Conservation (phyloP, 2,888 invertebrate genomes). For the Apotomis betuletana region DNA sequence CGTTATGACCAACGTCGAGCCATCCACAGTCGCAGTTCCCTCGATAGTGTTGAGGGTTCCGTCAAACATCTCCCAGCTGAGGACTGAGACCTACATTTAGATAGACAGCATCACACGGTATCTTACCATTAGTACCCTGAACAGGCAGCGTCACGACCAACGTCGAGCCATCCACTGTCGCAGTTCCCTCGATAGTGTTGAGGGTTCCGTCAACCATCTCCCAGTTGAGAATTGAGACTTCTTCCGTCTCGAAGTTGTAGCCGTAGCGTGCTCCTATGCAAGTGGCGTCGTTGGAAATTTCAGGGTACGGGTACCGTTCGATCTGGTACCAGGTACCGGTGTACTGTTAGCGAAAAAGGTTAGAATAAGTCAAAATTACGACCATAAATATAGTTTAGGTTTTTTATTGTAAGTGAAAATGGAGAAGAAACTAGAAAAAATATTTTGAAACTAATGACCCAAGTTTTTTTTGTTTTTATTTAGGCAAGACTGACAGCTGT, state of each 20-base stretch:
- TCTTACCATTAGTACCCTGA: conserved; percentile 57
- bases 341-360: conserved; percentile 57
- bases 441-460: no score
- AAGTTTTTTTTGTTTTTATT: no score
- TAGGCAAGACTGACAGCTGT: no score
- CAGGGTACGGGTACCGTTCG: conserved; percentile 64
- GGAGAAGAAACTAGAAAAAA: no score
- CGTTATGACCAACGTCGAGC: conserved; percentile 59
- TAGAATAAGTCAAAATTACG: not conserved
- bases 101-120: not conserved
- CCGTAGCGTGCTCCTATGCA: conserved; percentile 66
- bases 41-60: conserved; percentile 53
- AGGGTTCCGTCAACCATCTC: conserved; percentile 62
- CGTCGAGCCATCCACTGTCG: conserved; percentile 59
- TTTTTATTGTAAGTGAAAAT: no score
- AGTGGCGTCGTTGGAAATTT: conserved; percentile 51
- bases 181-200: conserved; percentile 61
- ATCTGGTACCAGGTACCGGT: conserved; percentile 73
- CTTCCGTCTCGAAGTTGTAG: conserved; percentile 51
- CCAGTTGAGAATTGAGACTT: conserved; percentile 66
- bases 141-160: conserved; percentile 59
- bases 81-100: conserved; percentile 51
- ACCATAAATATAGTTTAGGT: no score
- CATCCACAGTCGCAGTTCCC: conserved; percentile 59
- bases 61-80: conserved; percentile 69